Base-by-base conservation (phyloP, 2,888 invertebrate species). In the Lithodes maja region DNA sequence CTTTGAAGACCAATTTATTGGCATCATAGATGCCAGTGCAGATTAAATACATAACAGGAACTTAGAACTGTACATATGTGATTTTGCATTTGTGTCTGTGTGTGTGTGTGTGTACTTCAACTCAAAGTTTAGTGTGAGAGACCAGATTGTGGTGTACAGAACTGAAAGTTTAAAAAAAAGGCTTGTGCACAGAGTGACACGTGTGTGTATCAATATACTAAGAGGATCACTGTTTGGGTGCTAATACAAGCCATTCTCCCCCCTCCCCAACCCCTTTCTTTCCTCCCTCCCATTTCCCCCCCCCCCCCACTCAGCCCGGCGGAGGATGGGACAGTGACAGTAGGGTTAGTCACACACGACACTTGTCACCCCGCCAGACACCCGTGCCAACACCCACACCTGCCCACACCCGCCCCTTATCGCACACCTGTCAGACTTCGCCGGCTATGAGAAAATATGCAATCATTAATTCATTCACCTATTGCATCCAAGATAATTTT, bases 291-390 rank as follows among this genome's bases (percentile, higher is more conserved):
- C 61, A 33, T 33, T 33, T 80, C 81, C n/a, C 77, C 83, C 12
- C 17, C 71, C 17, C 71, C 71, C 85, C 86, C 83, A 75, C 77
- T 84, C 91, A 91, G 91, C 90, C 87, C 91, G 61, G 86, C 91
- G 78, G 91, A 91, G 85, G 91, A 91, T 90, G 91, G 91, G 84
- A 91, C 90, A 75, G 87, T 91, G 83, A 81, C 91, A 83, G 91
- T 91, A 85, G 91, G 91, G 91, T 91, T 90, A 91, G 91, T 91
- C 83, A 88, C 84, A 85, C 82, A 85, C 15, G 53, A 89, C 89
- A 86, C 85, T 90, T 75, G 80, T 83, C 82, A 80, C 83, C 84
- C 84, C 80, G 69, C 83, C 79, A 55, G 50, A 49, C 69, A n/a
- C 33, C 68, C 78, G 68, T 77, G 49, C n/a, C 61, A 61, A 77